These are phyloP conservation scores for Drosophila parthenogenetica DNA, from an alignment of 2,888 invertebrate genomes.

Conservation along the genomic window DNA sequence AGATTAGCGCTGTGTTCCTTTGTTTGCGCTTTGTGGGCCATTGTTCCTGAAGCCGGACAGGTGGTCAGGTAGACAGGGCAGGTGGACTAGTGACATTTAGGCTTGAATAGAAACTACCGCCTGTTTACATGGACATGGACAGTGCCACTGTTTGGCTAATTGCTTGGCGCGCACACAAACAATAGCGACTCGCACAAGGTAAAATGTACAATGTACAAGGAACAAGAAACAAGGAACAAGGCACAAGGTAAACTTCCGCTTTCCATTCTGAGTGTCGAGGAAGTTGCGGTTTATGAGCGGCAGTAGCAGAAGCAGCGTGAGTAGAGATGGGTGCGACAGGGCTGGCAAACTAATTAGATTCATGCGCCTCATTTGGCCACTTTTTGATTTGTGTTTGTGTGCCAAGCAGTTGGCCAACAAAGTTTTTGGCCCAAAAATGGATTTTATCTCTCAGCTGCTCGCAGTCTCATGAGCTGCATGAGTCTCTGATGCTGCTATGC, in stretches of 20 bases:
- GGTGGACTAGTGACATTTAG: constrained; percentile 65
- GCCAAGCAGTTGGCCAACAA: constrained; percentile 51
- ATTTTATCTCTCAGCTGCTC: constrained; percentile 56
- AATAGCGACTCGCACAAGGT: constrained; percentile 42
- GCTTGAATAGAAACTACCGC: constrained; percentile 61
- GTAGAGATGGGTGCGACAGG: neutral
- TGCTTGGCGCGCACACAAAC: constrained; percentile 64
- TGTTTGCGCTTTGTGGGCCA: constrained; percentile 66
- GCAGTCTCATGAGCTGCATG: constrained; percentile 8
- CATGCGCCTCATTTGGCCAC: constrained; percentile 73
- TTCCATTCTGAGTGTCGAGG: constrained; percentile 41
- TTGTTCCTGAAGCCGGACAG: constrained; percentile 56
- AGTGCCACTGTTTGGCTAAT: constrained; percentile 73
- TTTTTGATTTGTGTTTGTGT: constrained; percentile 66
- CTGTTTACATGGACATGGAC: constrained; percentile 61
- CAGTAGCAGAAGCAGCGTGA: neutral
- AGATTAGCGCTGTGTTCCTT: constrained; percentile 70
- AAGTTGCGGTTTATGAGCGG: constrained; percentile 10
- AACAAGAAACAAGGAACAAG: constrained; percentile 28
- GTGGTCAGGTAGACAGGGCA: neutral
- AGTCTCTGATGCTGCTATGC: constrained; percentile 12
- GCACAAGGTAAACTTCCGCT: constrained; percentile 69
- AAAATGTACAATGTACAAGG: constrained; percentile 36
- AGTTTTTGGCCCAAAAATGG: constrained; percentile 43
- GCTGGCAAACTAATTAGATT: constrained; percentile 77